Evolutionary conservation across 2,113 vertebrate genomes (phyloP).

Genomic region (Siniperca chuatsi): DNA sequence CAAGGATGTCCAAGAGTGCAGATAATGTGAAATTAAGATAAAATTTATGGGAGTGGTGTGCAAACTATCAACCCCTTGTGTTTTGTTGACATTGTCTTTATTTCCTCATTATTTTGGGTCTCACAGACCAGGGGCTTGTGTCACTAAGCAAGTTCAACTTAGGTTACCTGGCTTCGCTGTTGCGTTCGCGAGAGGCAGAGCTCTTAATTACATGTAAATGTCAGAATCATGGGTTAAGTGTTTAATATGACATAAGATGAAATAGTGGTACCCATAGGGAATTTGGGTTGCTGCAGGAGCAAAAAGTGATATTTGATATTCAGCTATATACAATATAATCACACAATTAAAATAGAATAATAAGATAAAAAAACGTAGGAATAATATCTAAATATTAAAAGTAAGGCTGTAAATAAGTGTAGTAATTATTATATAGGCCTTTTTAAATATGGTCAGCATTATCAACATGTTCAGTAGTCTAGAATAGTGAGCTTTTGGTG

Average conservation of each 20-base stretch:
- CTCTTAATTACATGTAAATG: background rate
- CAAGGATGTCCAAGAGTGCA: constrained; percentile 15
- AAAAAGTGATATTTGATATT: background rate
- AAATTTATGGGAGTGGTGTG: no score
- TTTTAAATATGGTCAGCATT: no score
- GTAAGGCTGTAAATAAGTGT: no score
- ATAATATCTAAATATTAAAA: background rate
- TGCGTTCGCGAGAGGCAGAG: background rate
- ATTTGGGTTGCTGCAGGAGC: background rate
- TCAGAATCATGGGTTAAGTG: background rate
- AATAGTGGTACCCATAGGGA: no score
- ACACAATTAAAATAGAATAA: background rate
- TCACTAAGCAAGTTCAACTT: background rate
- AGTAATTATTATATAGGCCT: no score
- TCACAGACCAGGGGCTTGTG: background rate
- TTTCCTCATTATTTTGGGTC: background rate
- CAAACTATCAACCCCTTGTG: background rate
- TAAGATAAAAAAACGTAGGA: background rate
- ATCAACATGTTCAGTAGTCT: no score
- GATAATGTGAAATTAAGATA: constrained; percentile 12
- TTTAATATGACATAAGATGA: no score
- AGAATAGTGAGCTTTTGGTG: no score
- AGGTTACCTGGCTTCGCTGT: background rate
- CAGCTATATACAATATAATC: background rate
- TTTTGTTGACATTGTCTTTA: background rate